A percentile compares a stretch with the other conserved stretches of the same genome.
phyloP scores from a whole-genome alignment of 2,888 invertebrate species.

The Lissocephala sabroskyi region DNA sequence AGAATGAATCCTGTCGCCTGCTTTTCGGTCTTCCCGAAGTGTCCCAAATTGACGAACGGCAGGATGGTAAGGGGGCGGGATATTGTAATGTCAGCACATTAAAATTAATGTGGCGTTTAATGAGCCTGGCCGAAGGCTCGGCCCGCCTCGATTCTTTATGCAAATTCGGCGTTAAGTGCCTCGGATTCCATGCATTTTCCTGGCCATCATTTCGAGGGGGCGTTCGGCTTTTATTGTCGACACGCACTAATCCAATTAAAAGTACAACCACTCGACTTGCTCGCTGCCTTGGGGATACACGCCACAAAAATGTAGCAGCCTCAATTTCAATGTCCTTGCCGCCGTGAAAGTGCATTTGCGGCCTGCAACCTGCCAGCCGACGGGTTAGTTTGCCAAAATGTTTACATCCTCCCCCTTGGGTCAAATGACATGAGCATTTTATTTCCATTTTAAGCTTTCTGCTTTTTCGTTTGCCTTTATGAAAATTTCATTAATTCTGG shows the following conservation, averaged over 20 bases:
- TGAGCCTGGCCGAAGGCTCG: slow-evolving; percentile 7
- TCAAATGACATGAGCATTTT: background rate
- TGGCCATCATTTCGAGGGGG: slow-evolving; percentile 8
- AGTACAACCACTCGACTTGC: slow-evolving; percentile 18
- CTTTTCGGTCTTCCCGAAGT: too few relatives aligned
- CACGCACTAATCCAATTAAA: slow-evolving; percentile 27
- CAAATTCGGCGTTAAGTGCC: slow-evolving; percentile 32
- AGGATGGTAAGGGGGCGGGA: background rate
- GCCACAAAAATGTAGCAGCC: too few relatives aligned
- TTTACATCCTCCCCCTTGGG: too few relatives aligned
- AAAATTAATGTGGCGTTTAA: slow-evolving; percentile 43
- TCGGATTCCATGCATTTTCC: slow-evolving; percentile 28
- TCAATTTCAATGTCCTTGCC: too few relatives aligned
- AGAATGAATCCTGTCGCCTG: too few relatives aligned
- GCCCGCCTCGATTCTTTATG: slow-evolving; percentile 26
- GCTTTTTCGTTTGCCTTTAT: too few relatives aligned
- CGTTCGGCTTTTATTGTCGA: background rate
- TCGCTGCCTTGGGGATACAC: background rate
- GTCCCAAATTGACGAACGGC: too few relatives aligned
- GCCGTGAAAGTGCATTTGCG: too few relatives aligned
- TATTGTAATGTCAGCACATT: slow-evolving; percentile 48
- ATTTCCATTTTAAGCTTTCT: too few relatives aligned
- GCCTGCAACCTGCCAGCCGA: too few relatives aligned
- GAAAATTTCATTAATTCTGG: too few relatives aligned
- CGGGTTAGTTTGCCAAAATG: too few relatives aligned